phyloP scores from a whole-genome alignment of 1,140 invertebrate genomes.

The Ooceraea biroi region DNA sequence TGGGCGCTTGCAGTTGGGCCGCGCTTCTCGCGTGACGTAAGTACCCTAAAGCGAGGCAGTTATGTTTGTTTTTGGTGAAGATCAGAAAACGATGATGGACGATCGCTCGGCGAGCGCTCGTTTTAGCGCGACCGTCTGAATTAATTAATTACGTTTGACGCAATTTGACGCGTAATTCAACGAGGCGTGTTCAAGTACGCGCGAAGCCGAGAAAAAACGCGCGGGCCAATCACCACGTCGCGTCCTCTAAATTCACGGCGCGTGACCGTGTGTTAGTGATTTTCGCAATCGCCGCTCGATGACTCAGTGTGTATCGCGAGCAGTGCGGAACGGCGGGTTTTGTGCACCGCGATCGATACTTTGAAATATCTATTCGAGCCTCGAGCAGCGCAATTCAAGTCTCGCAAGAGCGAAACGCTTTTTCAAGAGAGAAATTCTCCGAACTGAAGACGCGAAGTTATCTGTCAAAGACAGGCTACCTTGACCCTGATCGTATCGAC shows the following conservation, averaged over 20 bases:
- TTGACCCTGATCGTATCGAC: slow-evolving; percentile 13
- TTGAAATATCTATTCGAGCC: slow-evolving; percentile 7
- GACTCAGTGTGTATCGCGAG: slow-evolving; percentile 33
- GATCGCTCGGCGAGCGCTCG: slow-evolving; percentile 12
- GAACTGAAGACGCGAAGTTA: background rate
- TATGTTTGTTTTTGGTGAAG: slow-evolving; percentile 2
- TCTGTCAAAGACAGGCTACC: background rate
- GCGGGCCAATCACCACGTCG: background rate
- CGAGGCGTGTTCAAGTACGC: slow-evolving; percentile 32
- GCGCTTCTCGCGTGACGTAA: slow-evolving; percentile 38
- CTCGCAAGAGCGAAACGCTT: no score
- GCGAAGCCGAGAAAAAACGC: slow-evolving; percentile 7
- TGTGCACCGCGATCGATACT: background rate
- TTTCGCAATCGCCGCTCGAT: slow-evolving; percentile 42
- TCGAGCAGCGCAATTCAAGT: background rate
- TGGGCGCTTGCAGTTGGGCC: background rate
- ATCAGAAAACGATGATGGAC: slow-evolving; percentile 43
- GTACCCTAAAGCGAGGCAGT: background rate
- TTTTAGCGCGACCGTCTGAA: slow-evolving; percentile 24
- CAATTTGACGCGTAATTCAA: slow-evolving; percentile 26
- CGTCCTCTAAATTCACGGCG: slow-evolving; percentile 42
- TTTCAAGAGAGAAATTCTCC: background rate
- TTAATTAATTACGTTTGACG: slow-evolving; percentile 57
- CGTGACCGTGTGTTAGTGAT: slow-evolving; percentile 36
- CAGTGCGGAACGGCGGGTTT: slow-evolving; percentile 21